Conservation (phyloP, 2,797 vertebrate genomes). For the Semotilus atromaculatus region DNA sequence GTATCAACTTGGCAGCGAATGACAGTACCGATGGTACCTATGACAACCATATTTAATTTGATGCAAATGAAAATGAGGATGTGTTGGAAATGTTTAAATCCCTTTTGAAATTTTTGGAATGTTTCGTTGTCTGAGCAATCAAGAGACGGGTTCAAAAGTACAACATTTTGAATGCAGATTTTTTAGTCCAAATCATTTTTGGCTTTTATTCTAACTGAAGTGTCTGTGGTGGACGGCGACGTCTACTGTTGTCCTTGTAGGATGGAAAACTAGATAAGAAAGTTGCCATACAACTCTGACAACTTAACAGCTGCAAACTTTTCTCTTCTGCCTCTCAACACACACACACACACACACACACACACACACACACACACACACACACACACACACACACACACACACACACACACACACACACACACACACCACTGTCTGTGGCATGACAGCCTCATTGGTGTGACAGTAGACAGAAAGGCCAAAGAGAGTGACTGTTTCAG, state of each 20-base stretch:
- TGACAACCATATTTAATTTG: not conserved
- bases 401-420: too few relatives aligned
- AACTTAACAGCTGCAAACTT: not conserved
- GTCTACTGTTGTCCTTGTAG: not conserved
- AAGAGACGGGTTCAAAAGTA: not conserved
- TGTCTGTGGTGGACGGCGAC: not conserved
- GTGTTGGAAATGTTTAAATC: not conserved
- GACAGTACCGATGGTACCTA: not conserved
- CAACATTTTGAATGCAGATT: not conserved
- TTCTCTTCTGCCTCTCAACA: not conserved
- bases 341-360: too few relatives aligned
- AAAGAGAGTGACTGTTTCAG: constrained; percentile 3
- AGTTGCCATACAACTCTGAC: constrained; percentile 7
- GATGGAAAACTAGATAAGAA: not conserved
- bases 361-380: too few relatives aligned
- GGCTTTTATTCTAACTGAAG: not conserved
- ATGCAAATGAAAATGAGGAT: not conserved
- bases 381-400: too few relatives aligned
- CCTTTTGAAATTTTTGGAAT: not conserved
- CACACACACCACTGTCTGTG: not conserved
- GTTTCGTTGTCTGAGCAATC: not conserved
- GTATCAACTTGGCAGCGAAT: not conserved
- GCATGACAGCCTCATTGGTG: constrained; percentile 8
- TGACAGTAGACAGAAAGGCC: constrained; percentile 12
- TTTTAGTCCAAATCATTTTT: not conserved